Evolutionary conservation across 1,140 invertebrate species (phyloP).

Genomic region (Coptotermes formosanus): DNA sequence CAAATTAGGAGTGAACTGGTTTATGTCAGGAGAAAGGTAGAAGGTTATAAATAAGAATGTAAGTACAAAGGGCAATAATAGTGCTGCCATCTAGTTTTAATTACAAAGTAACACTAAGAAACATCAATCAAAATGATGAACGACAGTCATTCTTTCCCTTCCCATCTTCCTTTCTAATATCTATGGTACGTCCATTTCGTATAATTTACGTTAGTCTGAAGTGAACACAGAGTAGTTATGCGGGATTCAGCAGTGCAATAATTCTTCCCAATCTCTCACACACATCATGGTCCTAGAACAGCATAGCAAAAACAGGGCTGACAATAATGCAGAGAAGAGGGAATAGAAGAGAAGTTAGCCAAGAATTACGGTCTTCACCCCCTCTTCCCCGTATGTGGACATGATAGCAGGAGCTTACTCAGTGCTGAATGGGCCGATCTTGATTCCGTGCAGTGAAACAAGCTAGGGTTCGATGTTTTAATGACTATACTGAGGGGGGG

Average conservation of each 20-base stretch:
- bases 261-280: conserved; percentile 32
- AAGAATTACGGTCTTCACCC: not conserved
- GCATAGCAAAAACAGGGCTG: conserved; percentile 29
- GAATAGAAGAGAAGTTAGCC: not conserved
- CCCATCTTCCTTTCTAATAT: conserved; percentile 1
- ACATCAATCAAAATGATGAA: conserved; percentile 31
- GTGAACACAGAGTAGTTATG: conserved; percentile 25
- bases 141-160: conserved; percentile 17
- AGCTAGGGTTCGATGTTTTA: too few relatives aligned
- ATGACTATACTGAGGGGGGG: too few relatives aligned
- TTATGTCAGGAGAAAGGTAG: not conserved
- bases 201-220: conserved; percentile 27
- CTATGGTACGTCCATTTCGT: conserved; percentile 28
- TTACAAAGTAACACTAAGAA: conserved; percentile 31
- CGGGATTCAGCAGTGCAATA: conserved; percentile 27
- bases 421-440: too few relatives aligned
- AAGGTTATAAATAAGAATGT: not conserved
- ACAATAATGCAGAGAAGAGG: conserved; percentile 27
- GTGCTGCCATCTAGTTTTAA: conserved; percentile 27
- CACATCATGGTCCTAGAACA: conserved; percentile 14
- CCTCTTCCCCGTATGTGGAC: not conserved
- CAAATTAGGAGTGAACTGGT: conserved; percentile 27
- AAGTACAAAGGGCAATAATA: conserved; percentile 16
- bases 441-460: too few relatives aligned
- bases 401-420: not conserved